Base-by-base conservation (phyloP, 2,797 vertebrate species). In the Melopsittacus undulatus region DNA sequence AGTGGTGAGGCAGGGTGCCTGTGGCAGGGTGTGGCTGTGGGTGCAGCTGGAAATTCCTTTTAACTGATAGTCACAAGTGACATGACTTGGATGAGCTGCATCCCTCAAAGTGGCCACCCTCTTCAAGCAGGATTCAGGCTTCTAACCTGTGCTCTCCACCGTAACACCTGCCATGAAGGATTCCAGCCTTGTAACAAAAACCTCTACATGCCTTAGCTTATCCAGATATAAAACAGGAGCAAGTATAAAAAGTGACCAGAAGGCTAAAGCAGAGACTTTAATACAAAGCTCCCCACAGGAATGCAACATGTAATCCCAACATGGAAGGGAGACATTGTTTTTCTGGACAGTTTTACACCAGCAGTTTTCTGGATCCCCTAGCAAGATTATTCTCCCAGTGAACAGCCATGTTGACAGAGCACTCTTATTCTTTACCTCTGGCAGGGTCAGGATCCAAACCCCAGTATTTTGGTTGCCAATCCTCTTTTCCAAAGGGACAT, bases 41-140 rank as follows among this genome's bases (percentile, higher is more conserved):
- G 83, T 40, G 87, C 95, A 91, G 93, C 91, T 95, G 89, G 87
- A 96, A 96, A 95, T 94, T 95, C 93, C 92, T 92, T 84, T n/a
- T 32, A n/a, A 75, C 57, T 29, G 40, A 76, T 21, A 29, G 68
- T 75, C 88, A 77, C 46, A 34, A 87, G 24, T 9, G 80, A 74
- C 3, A 1, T 61, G 81, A 79, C 89, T 43, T 72, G 1, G 5
- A 84, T 20, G 45, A 69, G 48, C 2, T 42, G 74, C 68, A 77
- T 64, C 78, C 81, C 79, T 82, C 61, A n/a, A 54, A 59, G 59
- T 2, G 27, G 67, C 54, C 77, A 34, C 36, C 70, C 43, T 67
- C 66, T 29, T 63, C 75, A 32, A 32, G 54, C 48, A 86, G 38
- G 68, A 67, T 45, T 12, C 40, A 24, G 46, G 42, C 20, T 51